Conservation (phyloP, 2,888 invertebrate genomes). For the Plebejus melissa region DNA sequence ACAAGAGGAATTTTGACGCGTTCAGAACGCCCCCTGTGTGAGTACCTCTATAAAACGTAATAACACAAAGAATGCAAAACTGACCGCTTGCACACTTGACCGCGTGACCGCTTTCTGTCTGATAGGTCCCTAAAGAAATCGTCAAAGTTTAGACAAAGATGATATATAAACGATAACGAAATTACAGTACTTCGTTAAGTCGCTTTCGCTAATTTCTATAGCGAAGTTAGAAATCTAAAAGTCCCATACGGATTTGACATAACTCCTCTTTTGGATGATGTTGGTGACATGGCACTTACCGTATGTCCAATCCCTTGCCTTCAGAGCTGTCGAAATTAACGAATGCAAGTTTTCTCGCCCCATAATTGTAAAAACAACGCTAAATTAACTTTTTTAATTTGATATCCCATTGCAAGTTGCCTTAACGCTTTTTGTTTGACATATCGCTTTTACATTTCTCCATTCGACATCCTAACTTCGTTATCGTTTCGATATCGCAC, state of each 20-base stretch:
- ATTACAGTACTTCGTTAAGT: background rate
- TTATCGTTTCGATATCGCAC: slow-evolving; percentile 10
- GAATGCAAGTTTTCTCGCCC: background rate
- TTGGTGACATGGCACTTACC: no score
- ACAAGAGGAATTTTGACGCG: no score
- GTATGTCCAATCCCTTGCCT: no score
- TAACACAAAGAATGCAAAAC: no score
- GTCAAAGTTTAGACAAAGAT: background rate
- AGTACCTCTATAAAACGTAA: no score
- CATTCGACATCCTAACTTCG: background rate
- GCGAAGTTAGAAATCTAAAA: no score
- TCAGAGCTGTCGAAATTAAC: no score
- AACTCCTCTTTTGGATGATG: no score
- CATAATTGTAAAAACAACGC: background rate
- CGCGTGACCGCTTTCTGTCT: no score
- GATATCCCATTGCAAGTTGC: background rate
- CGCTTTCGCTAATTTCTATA: no score
- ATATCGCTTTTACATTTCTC: background rate
- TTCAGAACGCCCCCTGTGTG: no score
- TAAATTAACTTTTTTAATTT: background rate
- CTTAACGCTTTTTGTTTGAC: background rate
- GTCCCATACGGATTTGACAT: background rate
- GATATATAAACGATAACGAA: background rate
- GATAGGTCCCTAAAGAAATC: background rate
- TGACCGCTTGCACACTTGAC: no score